phyloP scores from a whole-genome alignment of 2,797 vertebrate genomes.

The Potorous gilbertii region DNA sequence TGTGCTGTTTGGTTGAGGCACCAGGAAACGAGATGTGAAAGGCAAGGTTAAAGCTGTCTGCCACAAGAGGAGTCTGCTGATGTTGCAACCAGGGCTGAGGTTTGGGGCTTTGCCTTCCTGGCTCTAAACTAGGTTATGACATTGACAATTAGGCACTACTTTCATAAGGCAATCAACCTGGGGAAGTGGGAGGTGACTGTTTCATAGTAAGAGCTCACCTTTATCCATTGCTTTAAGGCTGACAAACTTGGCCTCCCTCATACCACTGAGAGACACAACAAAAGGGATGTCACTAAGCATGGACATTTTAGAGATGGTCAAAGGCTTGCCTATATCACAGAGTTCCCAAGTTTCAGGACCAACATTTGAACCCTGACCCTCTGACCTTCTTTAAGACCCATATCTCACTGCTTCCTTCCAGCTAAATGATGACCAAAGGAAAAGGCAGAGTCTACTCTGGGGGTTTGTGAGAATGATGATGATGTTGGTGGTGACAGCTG shows the following conservation, averaged over 20 bases:
- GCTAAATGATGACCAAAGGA: neutral
- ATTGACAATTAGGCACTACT: neutral
- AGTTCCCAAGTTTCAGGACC: neutral
- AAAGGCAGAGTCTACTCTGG: neutral
- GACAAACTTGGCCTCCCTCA: neutral
- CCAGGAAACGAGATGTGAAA: neutral
- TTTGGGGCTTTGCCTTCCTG: neutral
- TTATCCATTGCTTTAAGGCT: neutral
- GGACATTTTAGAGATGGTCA: neutral
- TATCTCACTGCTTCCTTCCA: neutral
- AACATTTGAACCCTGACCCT: neutral
- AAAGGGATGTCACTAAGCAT: neutral
- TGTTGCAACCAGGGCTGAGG: neutral
- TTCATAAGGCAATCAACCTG: neutral
- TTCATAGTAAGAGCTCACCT: neutral
- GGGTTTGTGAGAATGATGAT: neutral
- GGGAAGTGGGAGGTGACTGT: neutral
- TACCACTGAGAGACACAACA: neutral
- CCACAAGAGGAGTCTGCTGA: neutral
- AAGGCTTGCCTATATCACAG: neutral
- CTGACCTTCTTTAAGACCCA: neutral
- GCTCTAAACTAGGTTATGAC: neutral
- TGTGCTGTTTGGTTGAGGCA: neutral
- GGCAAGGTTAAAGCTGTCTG: neutral
- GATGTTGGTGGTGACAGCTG: neutral